These are phyloP conservation scores for Anagyrus pseudococci DNA, from an alignment of 2,888 invertebrate genomes.

Conservation along the genomic window DNA sequence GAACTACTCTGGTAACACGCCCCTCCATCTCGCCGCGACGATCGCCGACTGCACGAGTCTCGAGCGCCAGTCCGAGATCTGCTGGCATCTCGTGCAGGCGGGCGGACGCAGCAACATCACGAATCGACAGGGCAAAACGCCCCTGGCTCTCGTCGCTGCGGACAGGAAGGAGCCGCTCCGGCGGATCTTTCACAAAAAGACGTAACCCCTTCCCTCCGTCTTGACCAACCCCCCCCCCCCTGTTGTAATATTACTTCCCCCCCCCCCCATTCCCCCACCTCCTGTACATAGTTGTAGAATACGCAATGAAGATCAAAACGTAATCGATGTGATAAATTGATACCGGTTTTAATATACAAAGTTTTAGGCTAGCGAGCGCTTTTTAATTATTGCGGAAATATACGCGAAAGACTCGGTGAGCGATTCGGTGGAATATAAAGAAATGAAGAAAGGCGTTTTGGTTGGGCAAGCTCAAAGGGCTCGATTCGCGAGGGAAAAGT, in stretches of 20 bases:
- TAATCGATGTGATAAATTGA: background rate
- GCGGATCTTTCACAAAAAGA: constrained; percentile 44
- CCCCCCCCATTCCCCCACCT: background rate
- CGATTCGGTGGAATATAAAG: too few species aligned
- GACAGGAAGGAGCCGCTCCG: constrained; percentile 46
- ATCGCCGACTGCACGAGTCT: constrained; percentile 39
- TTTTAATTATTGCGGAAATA: too few species aligned
- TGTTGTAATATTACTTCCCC: background rate
- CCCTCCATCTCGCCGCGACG: constrained; percentile 49
- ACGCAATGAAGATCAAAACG: background rate
- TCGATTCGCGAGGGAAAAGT: too few species aligned
- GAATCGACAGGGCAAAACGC: constrained; percentile 48
- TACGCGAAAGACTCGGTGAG: too few species aligned
- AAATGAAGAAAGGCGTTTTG: too few species aligned
- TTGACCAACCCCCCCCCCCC: too few species aligned
- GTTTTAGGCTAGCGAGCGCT: too few species aligned
- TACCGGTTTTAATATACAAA: background rate
- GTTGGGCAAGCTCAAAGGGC: too few species aligned
- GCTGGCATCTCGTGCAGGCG: constrained; percentile 44
- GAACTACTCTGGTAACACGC: constrained; percentile 49
- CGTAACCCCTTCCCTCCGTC: too few species aligned
- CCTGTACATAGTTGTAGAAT: background rate
- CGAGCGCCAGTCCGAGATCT: constrained; percentile 48
- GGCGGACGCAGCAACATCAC: constrained; percentile 45
- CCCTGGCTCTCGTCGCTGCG: constrained; percentile 44